Percentiles rank a stretch among this genome's conserved stretches.
phyloP scores from a whole-genome alignment of 2,113 vertebrate species.

The Catagonus wagneri region DNA sequence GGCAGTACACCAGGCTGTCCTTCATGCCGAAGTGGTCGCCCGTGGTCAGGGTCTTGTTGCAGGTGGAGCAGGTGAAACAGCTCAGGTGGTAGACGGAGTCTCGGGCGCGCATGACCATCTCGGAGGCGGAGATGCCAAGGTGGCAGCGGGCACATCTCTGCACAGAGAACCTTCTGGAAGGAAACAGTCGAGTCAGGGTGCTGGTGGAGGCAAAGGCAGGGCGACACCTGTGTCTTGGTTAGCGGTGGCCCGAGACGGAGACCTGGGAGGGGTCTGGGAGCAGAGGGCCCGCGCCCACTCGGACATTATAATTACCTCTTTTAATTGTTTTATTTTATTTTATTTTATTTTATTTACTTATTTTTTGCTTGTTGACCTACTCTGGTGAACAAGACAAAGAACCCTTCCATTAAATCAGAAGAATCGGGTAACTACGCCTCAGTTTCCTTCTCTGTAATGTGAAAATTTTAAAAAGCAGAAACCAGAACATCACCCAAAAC shows the following conservation, averaged over 20 bases:
- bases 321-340: too few species aligned
- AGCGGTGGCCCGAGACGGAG: not conserved
- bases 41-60: conserved; percentile 98
- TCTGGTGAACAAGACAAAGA: not conserved
- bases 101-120: conserved; percentile 99
- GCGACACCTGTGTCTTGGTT: not conserved
- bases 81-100: conserved; percentile 99
- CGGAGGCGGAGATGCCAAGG: conserved; percentile 99
- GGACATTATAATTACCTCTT: too few species aligned
- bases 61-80: conserved; percentile 99
- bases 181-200: conserved; percentile 78
- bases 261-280: fast-evolving
- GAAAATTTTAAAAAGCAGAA: not conserved
- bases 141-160: conserved; percentile 99
- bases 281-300: not conserved
- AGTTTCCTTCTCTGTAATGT: not conserved
- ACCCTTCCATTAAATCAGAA: not conserved
- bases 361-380: not conserved
- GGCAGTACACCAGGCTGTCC: conserved; percentile 98
- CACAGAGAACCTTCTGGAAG: conserved; percentile 99
- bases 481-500: not conserved
- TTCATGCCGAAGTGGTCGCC: conserved; percentile 99
- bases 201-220: not conserved
- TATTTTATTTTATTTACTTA: too few species aligned
- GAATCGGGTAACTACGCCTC: not conserved